phyloP scores from a whole-genome alignment of 2,797 vertebrate genomes.

The Harpagifer antarcticus region DNA sequence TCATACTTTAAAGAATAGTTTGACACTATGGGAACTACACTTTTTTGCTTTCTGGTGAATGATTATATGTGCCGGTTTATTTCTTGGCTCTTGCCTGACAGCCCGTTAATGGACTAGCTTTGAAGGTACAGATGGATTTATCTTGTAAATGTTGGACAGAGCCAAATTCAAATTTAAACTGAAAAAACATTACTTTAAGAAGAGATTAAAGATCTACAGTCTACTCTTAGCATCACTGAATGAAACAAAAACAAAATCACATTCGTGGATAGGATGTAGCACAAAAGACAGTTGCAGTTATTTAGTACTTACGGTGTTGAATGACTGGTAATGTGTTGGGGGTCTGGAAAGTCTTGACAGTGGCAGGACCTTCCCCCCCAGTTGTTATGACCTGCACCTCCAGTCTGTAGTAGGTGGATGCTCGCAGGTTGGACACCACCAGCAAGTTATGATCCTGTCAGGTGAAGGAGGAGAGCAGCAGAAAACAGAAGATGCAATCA shows the following conservation, averaged over 20 bases:
- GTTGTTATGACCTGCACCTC: slow-evolving; percentile 93
- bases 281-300: not conserved
- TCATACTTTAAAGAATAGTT: not conserved
- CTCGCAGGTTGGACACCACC: slow-evolving; percentile 90
- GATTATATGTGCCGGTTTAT: not conserved
- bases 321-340: slow-evolving; percentile 83
- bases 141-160: not conserved
- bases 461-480: slow-evolving; percentile 29
- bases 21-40: not conserved
- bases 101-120: not conserved
- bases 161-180: not conserved
- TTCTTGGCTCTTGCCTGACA: slow-evolving; percentile 10
- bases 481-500: slow-evolving; percentile 50
- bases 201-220: not conserved
- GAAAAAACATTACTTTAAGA: not conserved
- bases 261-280: not conserved
- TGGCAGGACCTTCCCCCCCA: slow-evolving; percentile 91
- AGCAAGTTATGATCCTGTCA: slow-evolving; percentile 90
- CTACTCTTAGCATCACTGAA: not conserved
- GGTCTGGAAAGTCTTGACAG: slow-evolving; percentile 91
- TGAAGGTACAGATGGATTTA: not conserved
- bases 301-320: slow-evolving; percentile 86
- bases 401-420: slow-evolving; percentile 91
- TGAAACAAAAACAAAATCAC: not conserved
- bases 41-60: slow-evolving; percentile 12